Conservation (phyloP, 1,140 invertebrate genomes). For the Tachypleus tridentatus region DNA sequence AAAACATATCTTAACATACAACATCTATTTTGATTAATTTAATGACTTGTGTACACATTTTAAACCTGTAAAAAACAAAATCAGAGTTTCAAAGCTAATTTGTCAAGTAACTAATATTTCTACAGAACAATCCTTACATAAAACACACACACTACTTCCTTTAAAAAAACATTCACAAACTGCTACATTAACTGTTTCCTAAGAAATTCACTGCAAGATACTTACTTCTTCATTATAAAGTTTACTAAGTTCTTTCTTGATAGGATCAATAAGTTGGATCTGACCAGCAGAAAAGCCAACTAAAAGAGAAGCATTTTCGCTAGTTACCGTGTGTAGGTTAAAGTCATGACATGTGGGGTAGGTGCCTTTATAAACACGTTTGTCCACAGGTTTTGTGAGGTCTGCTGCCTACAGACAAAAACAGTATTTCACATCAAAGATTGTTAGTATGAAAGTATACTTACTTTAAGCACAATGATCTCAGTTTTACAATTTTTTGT, state of each 20-base stretch:
- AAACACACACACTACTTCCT: slow-evolving; percentile 6
- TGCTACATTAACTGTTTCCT: neutral
- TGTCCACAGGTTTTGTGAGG: slow-evolving; percentile 90
- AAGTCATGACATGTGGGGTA: slow-evolving; percentile 99
- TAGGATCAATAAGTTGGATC: slow-evolving; percentile 93
- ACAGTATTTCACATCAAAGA: too few relatives aligned
- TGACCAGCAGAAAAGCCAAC: slow-evolving; percentile 95
- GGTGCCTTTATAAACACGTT: slow-evolving; percentile 95
- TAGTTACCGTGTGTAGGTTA: slow-evolving; percentile 67
- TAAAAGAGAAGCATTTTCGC: slow-evolving; percentile 66
- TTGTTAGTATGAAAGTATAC: too few relatives aligned
- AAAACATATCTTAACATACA: too few relatives aligned
- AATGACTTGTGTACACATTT: too few relatives aligned
- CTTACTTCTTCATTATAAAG: slow-evolving; percentile 96
- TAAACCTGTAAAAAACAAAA: too few relatives aligned
- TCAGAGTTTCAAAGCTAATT: too few relatives aligned
- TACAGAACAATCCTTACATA: neutral
- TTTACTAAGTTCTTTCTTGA: slow-evolving; percentile 86
- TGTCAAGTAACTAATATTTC: neutral
- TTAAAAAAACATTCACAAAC: neutral
- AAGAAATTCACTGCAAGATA: slow-evolving; percentile 17
- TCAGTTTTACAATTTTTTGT: too few relatives aligned
- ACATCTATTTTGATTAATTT: too few relatives aligned
- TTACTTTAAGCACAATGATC: too few relatives aligned
- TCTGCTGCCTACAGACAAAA: slow-evolving; percentile 60